Evolutionary conservation across 1,140 invertebrate species (phyloP), one percentile per base, ranked within the genome.

Genomic region (Anagrus nilaparvatae): DNA sequence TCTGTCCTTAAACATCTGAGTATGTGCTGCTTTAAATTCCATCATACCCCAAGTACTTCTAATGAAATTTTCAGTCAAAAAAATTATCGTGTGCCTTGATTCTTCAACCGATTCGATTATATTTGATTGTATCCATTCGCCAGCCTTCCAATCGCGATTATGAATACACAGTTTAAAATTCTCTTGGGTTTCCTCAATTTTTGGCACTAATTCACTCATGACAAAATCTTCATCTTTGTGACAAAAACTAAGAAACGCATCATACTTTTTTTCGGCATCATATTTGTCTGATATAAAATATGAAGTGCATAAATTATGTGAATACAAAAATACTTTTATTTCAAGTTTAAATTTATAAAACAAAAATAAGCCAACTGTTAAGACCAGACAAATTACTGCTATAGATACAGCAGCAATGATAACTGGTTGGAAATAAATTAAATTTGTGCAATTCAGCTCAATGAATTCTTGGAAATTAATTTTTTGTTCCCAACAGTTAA

Each of bases 231-330:
- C 77, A 58, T 94, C 90, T 53, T 78, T 74, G 53, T 87, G 79
- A 1, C 87, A 85, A 56, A 83, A 92, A 44, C 87, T 89, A 29
- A 94, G 73, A 59, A 93, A 94, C 0, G 85, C 87, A 54, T 95
- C 90, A 59, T 81, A 91, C 8, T 71, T 56, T 55, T 87, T 88
- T 33, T 86, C 77, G 46, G 78, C 77, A 52, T 87, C 84, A 3
- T 84, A 49, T 46, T 86, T 82, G 28, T 81, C 73, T 53, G 84
- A 78, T 3, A 75, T 77, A 10, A 84, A 73, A 13, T 75, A 71
- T 65, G 77, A 77, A 19, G 83, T 56, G 43, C 75, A 79, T 24
- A 75, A 50, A 29, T 74, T 68, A 49, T 79, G 74, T 2, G 77
- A 72, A 52, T 77, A 84, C 2, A 87, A 57, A 76, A 79, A 85